Conservation (phyloP, 2,888 invertebrate genomes). For the Cacoxenus indagator region DNA sequence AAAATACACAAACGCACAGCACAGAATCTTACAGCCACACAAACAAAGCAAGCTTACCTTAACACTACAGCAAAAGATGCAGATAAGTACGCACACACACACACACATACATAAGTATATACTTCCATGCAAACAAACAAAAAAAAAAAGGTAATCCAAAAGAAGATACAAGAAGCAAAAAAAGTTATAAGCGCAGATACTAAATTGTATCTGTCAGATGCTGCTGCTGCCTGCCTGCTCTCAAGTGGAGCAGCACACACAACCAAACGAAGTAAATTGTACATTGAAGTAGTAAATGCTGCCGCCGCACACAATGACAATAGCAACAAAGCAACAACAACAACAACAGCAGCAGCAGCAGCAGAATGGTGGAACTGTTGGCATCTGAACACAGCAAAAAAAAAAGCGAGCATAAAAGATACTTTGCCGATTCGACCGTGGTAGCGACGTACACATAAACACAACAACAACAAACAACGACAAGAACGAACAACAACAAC, state of each 20-base stretch:
- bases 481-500: neutral
- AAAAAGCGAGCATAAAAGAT: slow-evolving; percentile 21
- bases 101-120: slow-evolving; percentile 12
- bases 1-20: neutral
- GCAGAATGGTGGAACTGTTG: slow-evolving; percentile 7
- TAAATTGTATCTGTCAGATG: neutral
- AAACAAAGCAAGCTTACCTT: slow-evolving; percentile 8
- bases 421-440: neutral
- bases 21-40: too few relatives aligned
- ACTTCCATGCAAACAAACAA: too few relatives aligned
- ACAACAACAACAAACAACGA: too few relatives aligned
- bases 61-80: slow-evolving; percentile 4
- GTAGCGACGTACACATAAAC: too few relatives aligned
- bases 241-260: neutral
- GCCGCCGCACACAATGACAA: slow-evolving; percentile 5
- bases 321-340: slow-evolving; percentile 21
- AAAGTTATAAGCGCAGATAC: neutral
- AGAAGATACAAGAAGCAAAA: slow-evolving; percentile 18
- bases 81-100: slow-evolving; percentile 22
- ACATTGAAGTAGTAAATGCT: slow-evolving; percentile 16
- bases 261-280: neutral
- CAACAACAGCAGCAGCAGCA: slow-evolving; percentile 35
- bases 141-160: slow-evolving; percentile 14
- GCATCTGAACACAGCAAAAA: slow-evolving; percentile 30
- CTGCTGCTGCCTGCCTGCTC: neutral